Base-by-base conservation (phyloP, 2,797 vertebrate genomes). In the Sebastes matsubarae region DNA sequence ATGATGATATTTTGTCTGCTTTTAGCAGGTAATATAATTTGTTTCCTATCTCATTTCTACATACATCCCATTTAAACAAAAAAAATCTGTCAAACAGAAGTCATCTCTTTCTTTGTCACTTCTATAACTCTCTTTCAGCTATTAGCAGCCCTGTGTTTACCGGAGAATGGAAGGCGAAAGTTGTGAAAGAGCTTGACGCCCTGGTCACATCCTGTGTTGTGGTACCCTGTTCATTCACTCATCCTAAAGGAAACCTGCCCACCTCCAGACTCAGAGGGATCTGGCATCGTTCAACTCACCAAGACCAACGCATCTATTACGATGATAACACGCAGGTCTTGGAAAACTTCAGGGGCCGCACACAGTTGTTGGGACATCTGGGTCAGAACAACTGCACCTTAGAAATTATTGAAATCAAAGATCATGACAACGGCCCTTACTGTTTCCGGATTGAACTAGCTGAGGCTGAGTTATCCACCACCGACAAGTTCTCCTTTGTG, bases 211-310 rank as follows among this genome's bases (percentile, higher is more conserved):
- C 94, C 64, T 96, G 95, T 72, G 87, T 94, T 18, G 94, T 95
- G 77, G n/a, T 96, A 2, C 94, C 95, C n/a, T 96, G 95, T 75
- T 58, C 68, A 7, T 94, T 93, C 82, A 82, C 8, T 4, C 87
- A 93, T 65, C 87, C 91, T 6, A 68, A 38, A 8, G 30, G 7
- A 10, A 0, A 2, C 1, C 34, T 83, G 13, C 61, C 93, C 8
- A 1, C 7, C 3, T 76, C 91, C 61, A 87, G n/a, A 74, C 36
- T 87, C 10, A 88, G 75, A 30, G 93, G 8, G 4, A 86, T 90
- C 6, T 95, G 94, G 94, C 91, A 91, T 57, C 27, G 0, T 20
- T 1, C 8, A 3, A 0, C 1, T 0, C 0, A 27, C 0, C 0
- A 0, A 11, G 0, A 63, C 0, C 0, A 72, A 0, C 2, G 0